phyloP scores from a whole-genome alignment of 2,113 vertebrate genomes.

The Typhlomys cinereus region DNA sequence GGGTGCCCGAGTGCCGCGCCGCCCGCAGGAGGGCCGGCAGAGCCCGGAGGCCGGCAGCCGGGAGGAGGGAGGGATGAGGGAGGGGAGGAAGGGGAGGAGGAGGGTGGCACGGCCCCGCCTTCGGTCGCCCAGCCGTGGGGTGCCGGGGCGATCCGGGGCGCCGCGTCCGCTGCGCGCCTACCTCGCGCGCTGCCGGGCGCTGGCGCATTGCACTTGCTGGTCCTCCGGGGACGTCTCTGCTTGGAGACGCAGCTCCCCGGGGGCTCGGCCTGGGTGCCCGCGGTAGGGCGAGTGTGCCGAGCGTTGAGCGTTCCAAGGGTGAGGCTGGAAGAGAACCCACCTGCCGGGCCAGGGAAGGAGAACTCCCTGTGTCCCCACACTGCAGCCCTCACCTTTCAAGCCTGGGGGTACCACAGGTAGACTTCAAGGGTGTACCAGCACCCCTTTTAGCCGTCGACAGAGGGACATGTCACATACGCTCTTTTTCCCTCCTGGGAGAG shows the following conservation, averaged over 20 bases:
- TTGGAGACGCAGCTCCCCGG: too few relatives aligned
- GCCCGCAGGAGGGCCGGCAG: not conserved
- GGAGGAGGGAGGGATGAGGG: conserved; percentile 15
- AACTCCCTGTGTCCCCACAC: too few relatives aligned
- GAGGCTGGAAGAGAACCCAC: not conserved
- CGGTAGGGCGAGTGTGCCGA: too few relatives aligned
- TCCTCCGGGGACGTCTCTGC: too few relatives aligned
- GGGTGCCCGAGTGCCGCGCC: conserved; percentile 37
- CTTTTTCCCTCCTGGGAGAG: not conserved
- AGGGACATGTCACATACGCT: not conserved
- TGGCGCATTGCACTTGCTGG: not conserved
- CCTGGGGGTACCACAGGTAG: not conserved
- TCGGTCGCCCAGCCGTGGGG: not conserved
- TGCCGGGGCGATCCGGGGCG: not conserved
- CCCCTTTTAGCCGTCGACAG: not conserved
- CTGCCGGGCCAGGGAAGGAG: rapidly evolving
- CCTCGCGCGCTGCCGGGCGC: not conserved
- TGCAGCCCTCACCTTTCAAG: not conserved
- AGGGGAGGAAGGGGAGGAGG: not conserved
- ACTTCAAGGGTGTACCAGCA: not conserved
- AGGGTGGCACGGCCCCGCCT: not conserved
- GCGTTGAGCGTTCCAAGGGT: too few relatives aligned
- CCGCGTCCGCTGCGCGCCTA: not conserved
- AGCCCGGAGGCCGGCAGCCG: conserved; percentile 18
- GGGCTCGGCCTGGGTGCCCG: not conserved